Evolutionary conservation across 35 echinoderm and acorn worm species (phyloP).

Genomic region (Anneissia japonica): DNA sequence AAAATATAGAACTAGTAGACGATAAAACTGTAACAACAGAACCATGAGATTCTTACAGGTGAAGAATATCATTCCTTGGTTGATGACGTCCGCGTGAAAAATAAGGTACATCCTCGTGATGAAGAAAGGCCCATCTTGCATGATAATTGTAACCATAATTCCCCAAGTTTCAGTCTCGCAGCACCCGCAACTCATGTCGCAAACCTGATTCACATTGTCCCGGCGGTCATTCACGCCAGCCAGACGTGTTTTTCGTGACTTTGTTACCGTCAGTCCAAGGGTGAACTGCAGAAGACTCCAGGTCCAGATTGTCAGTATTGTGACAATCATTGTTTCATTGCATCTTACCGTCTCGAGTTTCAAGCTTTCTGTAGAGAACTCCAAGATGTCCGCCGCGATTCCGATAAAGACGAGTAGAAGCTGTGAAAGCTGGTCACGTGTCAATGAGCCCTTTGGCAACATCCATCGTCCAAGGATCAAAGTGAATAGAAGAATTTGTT

Average conservation of each 20-base stretch:
- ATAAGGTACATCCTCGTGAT: slow-evolving; percentile 66
- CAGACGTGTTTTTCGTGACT: slow-evolving; percentile 73
- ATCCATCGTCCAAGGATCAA: slow-evolving; percentile 84
- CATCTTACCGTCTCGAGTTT: slow-evolving; percentile 48
- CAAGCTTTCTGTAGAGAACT: slow-evolving; percentile 78
- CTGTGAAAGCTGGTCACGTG: slow-evolving; percentile 79
- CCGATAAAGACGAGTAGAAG: slow-evolving; percentile 88
- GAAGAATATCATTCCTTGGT: slow-evolving; percentile 98
- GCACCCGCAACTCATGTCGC: slow-evolving; percentile 5
- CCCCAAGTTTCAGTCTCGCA: slow-evolving; percentile 98
- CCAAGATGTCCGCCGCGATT: slow-evolving; percentile 94
- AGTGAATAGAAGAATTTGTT: slow-evolving; percentile 78
- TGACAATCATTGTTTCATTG: slow-evolving; percentile 39
- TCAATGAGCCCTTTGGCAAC: slow-evolving; percentile 65
- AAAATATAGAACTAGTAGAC: slow-evolving; percentile 70
- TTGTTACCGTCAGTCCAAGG: slow-evolving; percentile 78
- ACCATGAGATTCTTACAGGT: slow-evolving; percentile 92
- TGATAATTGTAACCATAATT: slow-evolving; percentile 87
- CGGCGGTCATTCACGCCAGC: slow-evolving; percentile 20
- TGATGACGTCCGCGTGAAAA: slow-evolving; percentile 50
- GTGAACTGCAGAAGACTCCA: slow-evolving; percentile 94
- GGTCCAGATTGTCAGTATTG: slow-evolving; percentile 57
- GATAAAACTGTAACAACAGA: slow-evolving; percentile 83
- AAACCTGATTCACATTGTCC: not conserved
- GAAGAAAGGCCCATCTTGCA: slow-evolving; percentile 97